These are phyloP conservation scores for Eristalis pertinax DNA, from an alignment of 2,888 invertebrate genomes.

Conservation along the genomic window DNA sequence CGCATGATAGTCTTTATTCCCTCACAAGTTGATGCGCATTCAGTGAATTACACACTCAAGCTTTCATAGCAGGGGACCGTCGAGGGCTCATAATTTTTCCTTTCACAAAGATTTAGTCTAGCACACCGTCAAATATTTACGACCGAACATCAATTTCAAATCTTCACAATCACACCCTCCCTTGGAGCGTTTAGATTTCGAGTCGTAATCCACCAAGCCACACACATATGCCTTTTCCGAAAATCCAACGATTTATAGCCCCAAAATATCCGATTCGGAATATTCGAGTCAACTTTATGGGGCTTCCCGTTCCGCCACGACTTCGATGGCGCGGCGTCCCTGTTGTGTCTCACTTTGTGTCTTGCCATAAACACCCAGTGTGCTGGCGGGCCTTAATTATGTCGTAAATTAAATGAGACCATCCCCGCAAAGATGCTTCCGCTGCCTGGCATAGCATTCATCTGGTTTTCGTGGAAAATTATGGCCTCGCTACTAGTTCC, in stretches of 20 bases:
- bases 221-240: not conserved
- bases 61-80: not conserved
- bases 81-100: not conserved
- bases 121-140: not conserved
- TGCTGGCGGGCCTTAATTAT: slow-evolving; percentile 5
- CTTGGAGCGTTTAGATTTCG: not conserved
- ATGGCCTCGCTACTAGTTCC: not conserved
- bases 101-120: not conserved
- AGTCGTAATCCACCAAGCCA: not conserved
- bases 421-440: not conserved
- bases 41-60: not conserved
- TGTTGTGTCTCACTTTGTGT: not conserved
- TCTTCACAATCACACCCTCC: not conserved
- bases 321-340: not conserved
- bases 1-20: not conserved
- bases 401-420: slow-evolving; percentile 14
- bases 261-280: not conserved
- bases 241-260: not conserved
- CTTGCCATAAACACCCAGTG: not conserved
- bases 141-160: not conserved
- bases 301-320: not conserved
- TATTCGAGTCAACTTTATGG: not conserved
- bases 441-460: not conserved
- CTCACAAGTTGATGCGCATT: not conserved
- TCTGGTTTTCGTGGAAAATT: slow-evolving; percentile 1